phyloP scores from a whole-genome alignment of 2,888 invertebrate species.

The Choristoneura rosaceana region DNA sequence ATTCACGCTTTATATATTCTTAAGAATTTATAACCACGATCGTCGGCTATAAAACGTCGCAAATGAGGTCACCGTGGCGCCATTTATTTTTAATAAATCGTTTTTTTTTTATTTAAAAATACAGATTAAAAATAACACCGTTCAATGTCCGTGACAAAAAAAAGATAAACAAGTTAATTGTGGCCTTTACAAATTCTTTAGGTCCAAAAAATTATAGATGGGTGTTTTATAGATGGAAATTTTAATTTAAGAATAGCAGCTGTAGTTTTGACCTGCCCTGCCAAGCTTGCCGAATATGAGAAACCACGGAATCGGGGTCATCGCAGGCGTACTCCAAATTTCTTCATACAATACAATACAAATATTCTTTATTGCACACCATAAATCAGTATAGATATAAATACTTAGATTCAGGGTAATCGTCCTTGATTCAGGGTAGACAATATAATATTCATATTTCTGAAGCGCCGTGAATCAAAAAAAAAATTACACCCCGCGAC shows the following conservation, averaged over 20 bases:
- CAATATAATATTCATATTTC: no score
- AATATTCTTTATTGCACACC: no score
- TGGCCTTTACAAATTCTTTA: conserved; percentile 21
- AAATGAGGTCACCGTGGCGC: conserved; percentile 71
- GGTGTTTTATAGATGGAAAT: not conserved
- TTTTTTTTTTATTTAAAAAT: conserved; percentile 53
- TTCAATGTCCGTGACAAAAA: conserved; percentile 47
- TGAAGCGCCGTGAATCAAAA: no score
- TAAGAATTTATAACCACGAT: conserved; percentile 71
- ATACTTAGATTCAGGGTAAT: no score
- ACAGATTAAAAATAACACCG: conserved; percentile 45
- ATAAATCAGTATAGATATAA: no score
- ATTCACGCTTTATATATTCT: conserved; percentile 60
- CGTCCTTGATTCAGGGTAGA: no score
- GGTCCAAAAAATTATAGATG: not conserved
- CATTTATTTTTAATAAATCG: conserved; percentile 65
- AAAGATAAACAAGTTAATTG: conserved; percentile 41
- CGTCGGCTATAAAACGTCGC: conserved; percentile 68
- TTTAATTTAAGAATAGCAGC: not conserved
- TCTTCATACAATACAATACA: no score
- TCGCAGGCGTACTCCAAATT: no score
- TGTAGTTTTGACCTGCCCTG: not conserved
- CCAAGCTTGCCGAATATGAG: no score
- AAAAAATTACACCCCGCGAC: no score
- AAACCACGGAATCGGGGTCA: no score